Evolutionary conservation across 2,113 vertebrate genomes (phyloP).

Genomic region (Cheilinus undulatus): DNA sequence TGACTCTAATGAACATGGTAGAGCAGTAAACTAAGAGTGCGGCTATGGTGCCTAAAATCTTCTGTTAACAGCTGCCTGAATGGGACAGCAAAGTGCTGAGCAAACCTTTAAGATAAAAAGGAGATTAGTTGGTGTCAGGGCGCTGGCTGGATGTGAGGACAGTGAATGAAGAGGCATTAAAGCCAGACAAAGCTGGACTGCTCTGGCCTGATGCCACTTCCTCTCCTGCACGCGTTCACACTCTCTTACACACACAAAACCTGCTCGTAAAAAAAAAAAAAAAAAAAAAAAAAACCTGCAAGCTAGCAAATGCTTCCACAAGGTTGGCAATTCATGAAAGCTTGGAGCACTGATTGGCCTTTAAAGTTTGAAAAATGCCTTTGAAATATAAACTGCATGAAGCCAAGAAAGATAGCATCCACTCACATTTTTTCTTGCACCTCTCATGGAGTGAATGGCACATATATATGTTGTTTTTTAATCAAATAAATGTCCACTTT

Average conservation of each 20-base stretch:
- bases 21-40: constrained; percentile 20
- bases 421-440: background rate
- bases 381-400: constrained; percentile 25
- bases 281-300: no score
- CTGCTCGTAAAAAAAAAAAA: background rate
- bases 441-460: no score
- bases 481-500: constrained; percentile 6
- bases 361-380: constrained; percentile 63
- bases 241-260: constrained; percentile 12
- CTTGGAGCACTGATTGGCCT: constrained; percentile 46
- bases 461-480: no score
- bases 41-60: constrained; percentile 47
- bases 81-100: constrained; percentile 73
- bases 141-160: constrained; percentile 56
- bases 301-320: constrained; percentile 59
- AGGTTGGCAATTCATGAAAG: constrained; percentile 60
- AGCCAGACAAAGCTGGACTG: constrained; percentile 67
- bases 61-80: constrained; percentile 42
- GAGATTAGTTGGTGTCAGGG: constrained; percentile 72
- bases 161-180: constrained; percentile 75
- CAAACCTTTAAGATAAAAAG: constrained; percentile 77
- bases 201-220: constrained; percentile 71
- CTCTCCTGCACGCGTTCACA: constrained; percentile 31
- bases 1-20: constrained; percentile 22
- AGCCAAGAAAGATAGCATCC: constrained; percentile 15